phyloP scores from a whole-genome alignment of 2,888 invertebrate genomes.

The Hirudinaria manillensis region DNA sequence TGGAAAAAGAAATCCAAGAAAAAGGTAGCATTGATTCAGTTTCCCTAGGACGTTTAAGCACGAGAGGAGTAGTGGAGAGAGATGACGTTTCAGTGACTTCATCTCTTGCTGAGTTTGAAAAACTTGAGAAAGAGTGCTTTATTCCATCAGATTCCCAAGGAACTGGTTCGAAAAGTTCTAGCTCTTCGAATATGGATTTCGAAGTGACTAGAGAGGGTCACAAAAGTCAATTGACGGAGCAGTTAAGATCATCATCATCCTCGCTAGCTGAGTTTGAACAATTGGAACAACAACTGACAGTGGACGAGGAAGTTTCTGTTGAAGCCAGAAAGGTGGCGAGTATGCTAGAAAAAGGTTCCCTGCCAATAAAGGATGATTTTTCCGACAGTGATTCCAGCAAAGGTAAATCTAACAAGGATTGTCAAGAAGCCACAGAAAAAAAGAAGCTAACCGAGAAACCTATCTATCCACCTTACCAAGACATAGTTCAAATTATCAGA shows the following conservation, averaged over 20 bases:
- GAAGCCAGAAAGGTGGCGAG: slow-evolving; percentile 53
- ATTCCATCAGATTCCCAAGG: slow-evolving; percentile 38
- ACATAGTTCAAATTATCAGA: slow-evolving; percentile 40
- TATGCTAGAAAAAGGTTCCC: slow-evolving; percentile 49
- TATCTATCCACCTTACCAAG: slow-evolving; percentile 36
- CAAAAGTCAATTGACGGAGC: slow-evolving; percentile 31
- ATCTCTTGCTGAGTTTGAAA: slow-evolving; percentile 75
- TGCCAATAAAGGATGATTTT: slow-evolving; percentile 40
- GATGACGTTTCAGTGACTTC: slow-evolving; percentile 87
- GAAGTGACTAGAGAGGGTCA: slow-evolving; percentile 37
- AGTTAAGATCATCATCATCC: slow-evolving; percentile 48
- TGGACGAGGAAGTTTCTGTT: slow-evolving; percentile 49
- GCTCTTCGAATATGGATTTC: slow-evolving; percentile 37
- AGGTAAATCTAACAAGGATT: slow-evolving; percentile 24
- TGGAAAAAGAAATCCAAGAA: slow-evolving; percentile 40
- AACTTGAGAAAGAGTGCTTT: slow-evolving; percentile 33
- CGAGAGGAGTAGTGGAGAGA: slow-evolving; percentile 18
- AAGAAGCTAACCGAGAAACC: background rate
- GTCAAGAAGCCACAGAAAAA: background rate
- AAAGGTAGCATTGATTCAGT: slow-evolving; percentile 37
- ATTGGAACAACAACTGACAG: slow-evolving; percentile 48
- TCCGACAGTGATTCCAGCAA: slow-evolving; percentile 35
- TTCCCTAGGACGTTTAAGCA: slow-evolving; percentile 16
- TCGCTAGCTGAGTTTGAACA: slow-evolving; percentile 52
- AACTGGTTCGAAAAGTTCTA: slow-evolving; percentile 56